Percentiles rank a stretch among this genome's conserved stretches.
Evolutionary conservation across 2,113 vertebrate genomes (phyloP).

Genomic region (Pristiophorus japonicus): DNA sequence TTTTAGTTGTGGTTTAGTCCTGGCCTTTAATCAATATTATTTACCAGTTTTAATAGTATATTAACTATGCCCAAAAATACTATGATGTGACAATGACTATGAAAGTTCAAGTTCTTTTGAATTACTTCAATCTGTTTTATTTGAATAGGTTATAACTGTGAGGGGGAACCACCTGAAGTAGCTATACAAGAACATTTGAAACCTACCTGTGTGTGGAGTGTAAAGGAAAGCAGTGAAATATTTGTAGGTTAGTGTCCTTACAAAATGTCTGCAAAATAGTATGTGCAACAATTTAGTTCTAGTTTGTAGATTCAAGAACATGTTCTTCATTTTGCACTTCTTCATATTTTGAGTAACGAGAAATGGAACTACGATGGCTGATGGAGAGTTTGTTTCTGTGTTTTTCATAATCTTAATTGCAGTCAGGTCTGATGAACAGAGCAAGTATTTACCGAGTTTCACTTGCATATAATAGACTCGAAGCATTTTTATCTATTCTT

Average conservation of each 20-base stretch:
- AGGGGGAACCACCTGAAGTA: background rate
- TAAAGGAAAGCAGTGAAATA: conserved; percentile 16
- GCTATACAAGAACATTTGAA: background rate
- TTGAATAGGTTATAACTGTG: background rate
- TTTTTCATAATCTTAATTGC: background rate
- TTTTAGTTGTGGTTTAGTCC: background rate
- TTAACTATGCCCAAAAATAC: background rate
- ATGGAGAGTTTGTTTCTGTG: background rate
- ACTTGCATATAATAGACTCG: background rate
- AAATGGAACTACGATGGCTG: background rate
- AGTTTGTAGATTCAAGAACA: background rate
- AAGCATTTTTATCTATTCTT: background rate
- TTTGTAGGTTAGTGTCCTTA: background rate
- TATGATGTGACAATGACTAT: background rate
- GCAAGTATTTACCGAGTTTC: background rate
- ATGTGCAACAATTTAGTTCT: background rate
- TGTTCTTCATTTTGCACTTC: background rate
- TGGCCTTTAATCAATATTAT: background rate
- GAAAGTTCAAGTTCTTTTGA: background rate
- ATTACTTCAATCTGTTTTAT: background rate
- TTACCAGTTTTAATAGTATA: background rate
- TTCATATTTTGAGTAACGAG: background rate
- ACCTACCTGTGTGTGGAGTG: background rate
- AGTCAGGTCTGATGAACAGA: background rate
- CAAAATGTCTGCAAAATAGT: background rate